Conservation (phyloP, 2,113 vertebrate species). For the Psittacula cyanocephala region DNA sequence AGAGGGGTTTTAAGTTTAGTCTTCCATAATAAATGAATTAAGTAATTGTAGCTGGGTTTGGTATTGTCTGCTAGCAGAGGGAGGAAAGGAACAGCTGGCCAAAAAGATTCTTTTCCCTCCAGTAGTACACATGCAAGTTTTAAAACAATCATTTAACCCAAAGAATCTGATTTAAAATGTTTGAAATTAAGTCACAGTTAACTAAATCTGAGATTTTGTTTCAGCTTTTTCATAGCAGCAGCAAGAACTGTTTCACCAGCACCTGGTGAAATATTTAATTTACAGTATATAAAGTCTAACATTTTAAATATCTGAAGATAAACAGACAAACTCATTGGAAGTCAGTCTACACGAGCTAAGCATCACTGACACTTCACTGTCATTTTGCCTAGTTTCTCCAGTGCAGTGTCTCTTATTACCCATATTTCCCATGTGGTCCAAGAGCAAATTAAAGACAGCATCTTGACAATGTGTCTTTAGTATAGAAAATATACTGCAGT, state of each 20-base stretch:
- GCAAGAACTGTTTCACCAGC: neutral
- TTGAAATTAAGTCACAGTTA: neutral
- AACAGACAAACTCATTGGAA: neutral
- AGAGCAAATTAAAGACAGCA: constrained; percentile 38
- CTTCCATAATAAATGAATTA: neutral
- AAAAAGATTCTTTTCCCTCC: neutral
- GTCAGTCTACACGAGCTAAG: neutral
- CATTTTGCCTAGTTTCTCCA: neutral
- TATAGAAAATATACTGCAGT: constrained; percentile 25
- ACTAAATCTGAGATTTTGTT: neutral
- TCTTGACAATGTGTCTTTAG: constrained; percentile 1
- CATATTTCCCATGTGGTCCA: constrained; percentile 5
- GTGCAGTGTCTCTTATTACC: neutral
- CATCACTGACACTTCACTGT: neutral
- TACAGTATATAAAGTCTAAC: neutral
- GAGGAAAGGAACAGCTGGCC: neutral
- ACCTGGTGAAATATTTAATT: neutral
- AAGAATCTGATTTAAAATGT: neutral
- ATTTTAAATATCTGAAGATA: neutral
- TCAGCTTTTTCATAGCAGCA: neutral
- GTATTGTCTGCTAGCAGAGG: neutral
- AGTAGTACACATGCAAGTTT: neutral
- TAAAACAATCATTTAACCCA: neutral
- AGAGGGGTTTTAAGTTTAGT: neutral
- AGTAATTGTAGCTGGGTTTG: neutral